Evolutionary conservation across 2,888 invertebrate species (phyloP).

Genomic region (Leucophora obtusa): DNA sequence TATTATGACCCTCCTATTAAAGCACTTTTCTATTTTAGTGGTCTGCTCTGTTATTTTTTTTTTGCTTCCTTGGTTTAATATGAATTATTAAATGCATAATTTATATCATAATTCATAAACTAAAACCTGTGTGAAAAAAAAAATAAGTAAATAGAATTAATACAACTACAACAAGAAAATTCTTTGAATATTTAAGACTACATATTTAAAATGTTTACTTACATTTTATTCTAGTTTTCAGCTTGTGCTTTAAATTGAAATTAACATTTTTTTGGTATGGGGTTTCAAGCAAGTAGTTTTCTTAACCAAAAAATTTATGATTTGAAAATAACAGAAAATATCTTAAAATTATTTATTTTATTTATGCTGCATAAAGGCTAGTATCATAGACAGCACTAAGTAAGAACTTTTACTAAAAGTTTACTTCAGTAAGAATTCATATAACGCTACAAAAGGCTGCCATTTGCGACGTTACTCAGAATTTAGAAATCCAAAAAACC

Average conservation of each 20-base stretch:
- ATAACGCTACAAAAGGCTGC: too few species aligned
- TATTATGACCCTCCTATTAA: slow-evolving; percentile 16
- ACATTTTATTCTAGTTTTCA: neutral
- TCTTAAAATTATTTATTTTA: too few species aligned
- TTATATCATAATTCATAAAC: slow-evolving; percentile 41
- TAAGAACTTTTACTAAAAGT: too few species aligned
- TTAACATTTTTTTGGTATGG: neutral
- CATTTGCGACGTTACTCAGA: too few species aligned
- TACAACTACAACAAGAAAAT: neutral
- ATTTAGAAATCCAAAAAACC: too few species aligned
- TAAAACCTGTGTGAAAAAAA: neutral
- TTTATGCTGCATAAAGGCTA: too few species aligned
- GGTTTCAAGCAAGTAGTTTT: too few species aligned
- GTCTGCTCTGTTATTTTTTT: neutral
- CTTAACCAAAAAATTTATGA: too few species aligned
- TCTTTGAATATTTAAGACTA: slow-evolving; percentile 8
- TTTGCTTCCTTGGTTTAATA: slow-evolving; percentile 31
- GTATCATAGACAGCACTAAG: too few species aligned
- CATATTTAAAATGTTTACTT: slow-evolving; percentile 25
- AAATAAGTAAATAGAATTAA: neutral
- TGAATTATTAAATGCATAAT: slow-evolving; percentile 53
- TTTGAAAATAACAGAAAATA: too few species aligned
- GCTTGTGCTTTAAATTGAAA: neutral
- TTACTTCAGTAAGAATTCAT: too few species aligned
- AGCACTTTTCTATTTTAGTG: neutral